Evolutionary conservation across 2,797 vertebrate genomes (phyloP).

Genomic region (Malacoctenus gilli): DNA sequence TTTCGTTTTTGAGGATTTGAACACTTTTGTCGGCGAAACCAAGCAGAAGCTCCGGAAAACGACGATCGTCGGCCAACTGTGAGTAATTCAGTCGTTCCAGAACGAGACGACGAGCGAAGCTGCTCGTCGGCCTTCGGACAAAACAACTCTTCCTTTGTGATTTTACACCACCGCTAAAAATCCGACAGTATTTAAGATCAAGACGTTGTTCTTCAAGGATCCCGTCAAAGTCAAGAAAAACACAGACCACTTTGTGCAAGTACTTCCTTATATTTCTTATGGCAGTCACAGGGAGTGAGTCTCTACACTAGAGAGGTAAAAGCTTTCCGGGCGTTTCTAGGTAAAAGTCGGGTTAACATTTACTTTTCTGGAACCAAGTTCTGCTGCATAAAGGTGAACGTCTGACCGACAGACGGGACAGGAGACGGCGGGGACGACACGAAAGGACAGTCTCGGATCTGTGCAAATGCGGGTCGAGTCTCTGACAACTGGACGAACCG

Average conservation of each 20-base stretch:
- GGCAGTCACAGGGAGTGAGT: slow-evolving; percentile 38
- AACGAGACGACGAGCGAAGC: no score
- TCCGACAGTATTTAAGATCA: no score
- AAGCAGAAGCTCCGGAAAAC: no score
- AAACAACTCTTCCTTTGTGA: no score
- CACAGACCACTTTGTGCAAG: slow-evolving; percentile 9
- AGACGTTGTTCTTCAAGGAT: no score
- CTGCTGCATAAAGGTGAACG: slow-evolving; percentile 14
- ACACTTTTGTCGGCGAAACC: no score
- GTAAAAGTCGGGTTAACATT: slow-evolving; percentile 40
- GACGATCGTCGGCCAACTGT: no score
- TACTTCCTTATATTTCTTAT: slow-evolving; percentile 38
- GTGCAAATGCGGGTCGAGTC: slow-evolving; percentile 64
- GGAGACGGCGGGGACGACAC: slow-evolving; percentile 32
- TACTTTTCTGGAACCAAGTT: slow-evolving; percentile 14
- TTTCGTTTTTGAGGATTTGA: no score
- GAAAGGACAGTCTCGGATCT: slow-evolving; percentile 43
- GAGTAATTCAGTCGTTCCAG: no score
- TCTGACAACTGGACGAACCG: slow-evolving; percentile 50
- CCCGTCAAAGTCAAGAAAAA: neutral
- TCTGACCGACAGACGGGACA: slow-evolving; percentile 5
- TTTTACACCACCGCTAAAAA: no score
- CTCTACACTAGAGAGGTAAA: slow-evolving; percentile 13
- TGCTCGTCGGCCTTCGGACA: no score
- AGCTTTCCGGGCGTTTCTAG: slow-evolving; percentile 26